phyloP scores from a whole-genome alignment of 2,797 vertebrate species.

The Acanthis flammea region DNA sequence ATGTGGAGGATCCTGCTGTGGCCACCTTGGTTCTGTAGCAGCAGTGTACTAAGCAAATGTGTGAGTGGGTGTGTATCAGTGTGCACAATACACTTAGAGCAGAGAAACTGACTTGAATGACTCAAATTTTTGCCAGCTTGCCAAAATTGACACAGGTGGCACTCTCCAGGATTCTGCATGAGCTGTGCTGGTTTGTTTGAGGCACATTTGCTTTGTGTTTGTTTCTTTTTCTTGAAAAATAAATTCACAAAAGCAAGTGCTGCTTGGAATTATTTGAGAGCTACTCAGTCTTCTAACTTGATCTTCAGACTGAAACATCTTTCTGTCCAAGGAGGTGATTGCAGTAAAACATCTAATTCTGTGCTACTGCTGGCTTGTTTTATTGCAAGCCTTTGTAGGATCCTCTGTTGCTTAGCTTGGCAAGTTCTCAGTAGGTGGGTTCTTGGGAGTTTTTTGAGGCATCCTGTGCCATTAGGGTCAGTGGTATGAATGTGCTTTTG shows the following conservation, averaged over 20 bases:
- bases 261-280: background rate
- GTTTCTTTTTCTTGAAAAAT: background rate
- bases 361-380: background rate
- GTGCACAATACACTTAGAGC: background rate
- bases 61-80: background rate
- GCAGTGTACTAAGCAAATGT: background rate
- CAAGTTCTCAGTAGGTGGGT: background rate
- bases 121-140: background rate
- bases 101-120: background rate
- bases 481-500: fast-evolving
- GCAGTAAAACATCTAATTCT: background rate
- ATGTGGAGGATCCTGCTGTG: background rate
- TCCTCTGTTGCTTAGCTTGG: background rate
- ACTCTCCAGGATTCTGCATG: background rate
- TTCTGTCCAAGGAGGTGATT: background rate
- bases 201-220: background rate
- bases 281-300: background rate
- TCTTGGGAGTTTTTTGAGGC: background rate
- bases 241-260: background rate
- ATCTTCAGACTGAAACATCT: background rate
- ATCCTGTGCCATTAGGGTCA: background rate
- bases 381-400: background rate
- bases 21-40: background rate
- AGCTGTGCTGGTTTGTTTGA: background rate
- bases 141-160: fast-evolving